Conservation (phyloP, 1,140 invertebrate genomes). For the Zaprionus vittiger region DNA sequence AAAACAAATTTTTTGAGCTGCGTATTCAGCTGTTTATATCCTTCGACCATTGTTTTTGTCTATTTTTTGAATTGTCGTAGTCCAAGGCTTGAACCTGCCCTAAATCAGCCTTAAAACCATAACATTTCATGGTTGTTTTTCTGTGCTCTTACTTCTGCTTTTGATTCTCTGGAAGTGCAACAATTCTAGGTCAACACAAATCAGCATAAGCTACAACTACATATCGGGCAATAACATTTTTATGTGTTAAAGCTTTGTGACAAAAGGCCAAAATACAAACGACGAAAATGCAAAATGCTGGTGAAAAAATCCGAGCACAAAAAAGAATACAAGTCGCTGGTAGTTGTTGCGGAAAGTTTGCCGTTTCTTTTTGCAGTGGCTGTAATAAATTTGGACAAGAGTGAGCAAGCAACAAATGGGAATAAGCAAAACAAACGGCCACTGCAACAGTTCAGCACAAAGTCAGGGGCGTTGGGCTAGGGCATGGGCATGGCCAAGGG, state of each 20-base stretch:
- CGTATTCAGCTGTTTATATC: conserved; percentile 17
- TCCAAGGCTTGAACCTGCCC: conserved; percentile 17
- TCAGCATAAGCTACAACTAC: conserved; percentile 78
- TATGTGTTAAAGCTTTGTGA: conserved; percentile 81
- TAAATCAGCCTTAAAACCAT: conserved; percentile 70
- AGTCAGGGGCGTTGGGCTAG: conserved; percentile 52
- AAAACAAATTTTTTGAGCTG: conserved; percentile 22
- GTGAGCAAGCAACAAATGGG: conserved; percentile 76
- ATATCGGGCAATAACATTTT: conserved; percentile 81
- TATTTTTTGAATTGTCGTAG: conserved; percentile 35
- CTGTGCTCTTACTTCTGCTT: conserved; percentile 1
- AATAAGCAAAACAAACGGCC: conserved; percentile 76
- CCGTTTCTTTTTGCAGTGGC: conserved; percentile 45
- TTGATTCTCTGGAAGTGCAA: conserved; percentile 26
- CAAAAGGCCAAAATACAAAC: conserved; percentile 69
- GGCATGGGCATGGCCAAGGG: conserved; percentile 29
- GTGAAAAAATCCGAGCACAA: conserved; percentile 11
- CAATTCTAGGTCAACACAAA: conserved; percentile 74
- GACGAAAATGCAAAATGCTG: conserved; percentile 34
- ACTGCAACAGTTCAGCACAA: conserved; percentile 59
- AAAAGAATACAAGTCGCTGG: conserved; percentile 54
- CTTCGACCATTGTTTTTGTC: conserved; percentile 20
- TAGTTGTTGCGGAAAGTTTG: conserved; percentile 58
- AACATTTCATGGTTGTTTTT: conserved; percentile 50
- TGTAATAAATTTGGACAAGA: conserved; percentile 77